phyloP scores from a whole-genome alignment of 2,113 vertebrate species.

The Poecilia latipinna region DNA sequence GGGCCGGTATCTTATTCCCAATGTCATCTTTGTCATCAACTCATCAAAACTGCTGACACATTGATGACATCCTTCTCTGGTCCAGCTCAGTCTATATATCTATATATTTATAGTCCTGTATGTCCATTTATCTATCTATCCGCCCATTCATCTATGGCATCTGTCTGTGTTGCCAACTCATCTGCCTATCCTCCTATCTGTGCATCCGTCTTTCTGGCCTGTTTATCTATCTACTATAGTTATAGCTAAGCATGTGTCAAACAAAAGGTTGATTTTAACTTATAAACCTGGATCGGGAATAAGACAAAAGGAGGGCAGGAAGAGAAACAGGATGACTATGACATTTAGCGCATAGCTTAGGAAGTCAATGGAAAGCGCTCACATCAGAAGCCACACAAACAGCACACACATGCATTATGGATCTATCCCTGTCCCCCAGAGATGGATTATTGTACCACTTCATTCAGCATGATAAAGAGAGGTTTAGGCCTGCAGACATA shows the following conservation, averaged over 20 bases:
- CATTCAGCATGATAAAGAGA: conserved; percentile 40
- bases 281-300: conserved; percentile 18
- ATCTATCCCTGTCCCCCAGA: conserved; percentile 36
- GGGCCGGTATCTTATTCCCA: conserved; percentile 57
- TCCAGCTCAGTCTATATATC: conserved; percentile 31
- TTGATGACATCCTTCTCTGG: conserved; percentile 55
- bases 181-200: neutral
- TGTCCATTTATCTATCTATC: conserved; percentile 31
- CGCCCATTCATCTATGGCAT: neutral
- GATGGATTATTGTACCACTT: conserved; percentile 53
- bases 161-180: conserved; percentile 3
- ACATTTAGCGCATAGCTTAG: conserved; percentile 35
- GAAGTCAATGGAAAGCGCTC: conserved; percentile 43
- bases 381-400: conserved; percentile 29
- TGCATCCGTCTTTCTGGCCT: conserved; percentile 3
- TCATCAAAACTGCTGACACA: conserved; percentile 68
- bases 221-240: conserved; percentile 3
- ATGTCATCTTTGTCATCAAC: conserved; percentile 66
- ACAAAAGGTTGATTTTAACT: neutral
- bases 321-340: conserved; percentile 32
- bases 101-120: conserved; percentile 6
- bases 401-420: conserved; percentile 48
- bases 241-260: neutral
- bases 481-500: conserved; percentile 33
- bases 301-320: neutral